These are phyloP conservation scores for Tenthredo livida DNA, from an alignment of 2,888 invertebrate genomes.

Conservation along the genomic window DNA sequence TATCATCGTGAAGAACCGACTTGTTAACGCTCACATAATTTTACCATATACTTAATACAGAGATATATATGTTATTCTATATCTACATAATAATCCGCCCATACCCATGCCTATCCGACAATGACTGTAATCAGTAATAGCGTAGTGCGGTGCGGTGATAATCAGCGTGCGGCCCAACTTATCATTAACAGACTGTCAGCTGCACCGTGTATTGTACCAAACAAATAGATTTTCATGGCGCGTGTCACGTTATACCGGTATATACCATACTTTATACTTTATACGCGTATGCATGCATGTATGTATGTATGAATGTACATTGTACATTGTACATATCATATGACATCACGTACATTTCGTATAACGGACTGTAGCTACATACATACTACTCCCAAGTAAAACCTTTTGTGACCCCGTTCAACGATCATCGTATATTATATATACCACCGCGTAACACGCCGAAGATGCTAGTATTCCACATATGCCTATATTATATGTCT, in stretches of 20 bases:
- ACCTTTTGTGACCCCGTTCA: slow-evolving; percentile 39
- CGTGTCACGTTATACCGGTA: not conserved
- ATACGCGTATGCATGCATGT: not conserved
- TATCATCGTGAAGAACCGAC: not conserved
- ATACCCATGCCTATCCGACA: slow-evolving; percentile 12
- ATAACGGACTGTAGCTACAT: not conserved
- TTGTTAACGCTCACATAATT: not conserved
- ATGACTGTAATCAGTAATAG: slow-evolving; percentile 25
- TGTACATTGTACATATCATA: not conserved
- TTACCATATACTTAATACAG: not conserved
- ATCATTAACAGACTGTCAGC: slow-evolving; percentile 16
- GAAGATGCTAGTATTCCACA: not conserved
- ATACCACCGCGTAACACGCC: not conserved
- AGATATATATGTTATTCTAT: not conserved
- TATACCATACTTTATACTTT: not conserved
- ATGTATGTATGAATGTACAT: not conserved
- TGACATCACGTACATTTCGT: not conserved
- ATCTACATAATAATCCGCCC: slow-evolving; percentile 17
- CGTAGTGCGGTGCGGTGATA: slow-evolving; percentile 8
- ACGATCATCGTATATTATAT: not conserved
- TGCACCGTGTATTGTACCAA: slow-evolving; percentile 16
- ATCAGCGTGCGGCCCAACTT: slow-evolving; percentile 15
- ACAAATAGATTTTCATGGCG: slow-evolving; percentile 26
- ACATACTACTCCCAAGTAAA: not conserved
- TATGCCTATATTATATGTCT: not conserved